phyloP scores from a whole-genome alignment of 2,113 vertebrate genomes.

The Entomyzon cyanotis region DNA sequence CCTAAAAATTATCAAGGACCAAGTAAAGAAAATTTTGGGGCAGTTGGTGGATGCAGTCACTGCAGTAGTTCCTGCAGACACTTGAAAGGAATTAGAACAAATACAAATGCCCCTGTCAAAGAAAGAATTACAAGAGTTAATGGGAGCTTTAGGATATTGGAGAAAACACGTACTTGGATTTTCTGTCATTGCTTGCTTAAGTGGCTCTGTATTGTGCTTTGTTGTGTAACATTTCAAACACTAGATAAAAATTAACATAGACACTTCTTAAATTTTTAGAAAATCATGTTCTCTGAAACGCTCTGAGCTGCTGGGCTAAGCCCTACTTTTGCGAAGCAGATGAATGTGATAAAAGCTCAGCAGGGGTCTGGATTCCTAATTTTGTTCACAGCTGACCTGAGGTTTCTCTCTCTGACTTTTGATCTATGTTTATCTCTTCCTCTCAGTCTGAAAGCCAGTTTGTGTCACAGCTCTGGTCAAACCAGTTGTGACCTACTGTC shows the following conservation, averaged over 20 bases:
- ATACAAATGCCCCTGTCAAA: neutral
- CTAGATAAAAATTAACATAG: slow-evolving; percentile 46
- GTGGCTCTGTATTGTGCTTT: slow-evolving; percentile 38
- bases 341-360: neutral
- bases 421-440: neutral
- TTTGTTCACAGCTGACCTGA: neutral
- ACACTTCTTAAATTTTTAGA: slow-evolving; percentile 33
- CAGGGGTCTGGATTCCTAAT: neutral
- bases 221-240: slow-evolving; percentile 54
- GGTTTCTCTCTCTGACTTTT: neutral
- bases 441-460: slow-evolving; percentile 44
- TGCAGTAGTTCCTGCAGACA: neutral
- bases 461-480: neutral
- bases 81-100: neutral
- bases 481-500: neutral
- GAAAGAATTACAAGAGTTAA: neutral
- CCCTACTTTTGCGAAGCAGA: slow-evolving; percentile 2
- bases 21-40: neutral
- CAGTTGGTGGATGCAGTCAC: neutral
- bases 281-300: neutral
- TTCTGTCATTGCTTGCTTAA: rapidly evolving
- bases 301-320: neutral
- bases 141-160: neutral
- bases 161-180: neutral
- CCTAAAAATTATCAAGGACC: neutral